Base-by-base conservation (phyloP, 2,113 vertebrate genomes). In the Micronycteris hirsuta region DNA sequence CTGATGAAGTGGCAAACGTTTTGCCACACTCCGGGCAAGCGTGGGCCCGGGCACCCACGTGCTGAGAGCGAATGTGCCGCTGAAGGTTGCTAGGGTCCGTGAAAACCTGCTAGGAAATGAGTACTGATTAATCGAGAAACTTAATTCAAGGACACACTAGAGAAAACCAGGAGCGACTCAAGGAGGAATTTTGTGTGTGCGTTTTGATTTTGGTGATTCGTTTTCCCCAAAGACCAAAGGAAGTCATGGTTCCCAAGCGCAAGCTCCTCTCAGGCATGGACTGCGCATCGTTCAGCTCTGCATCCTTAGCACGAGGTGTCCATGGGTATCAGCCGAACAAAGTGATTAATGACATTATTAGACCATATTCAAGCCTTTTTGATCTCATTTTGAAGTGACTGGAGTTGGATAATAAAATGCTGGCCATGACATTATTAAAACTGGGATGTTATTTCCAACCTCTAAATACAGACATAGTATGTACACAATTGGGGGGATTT, bases 51-150 rank as follows among this genome's bases (percentile, higher is more conserved):
- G 99, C 99, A 96, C 99, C 99, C 54, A 99, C 99, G 43, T 99
- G 99, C 99, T 99, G 99, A 28, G 99, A 99, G 98, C 99, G 99
- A 98, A 99, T 99, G 98, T 99, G 99, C 98, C 99, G 99, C 99
- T 99, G 99, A 91, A 99, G 99, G 99, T 99, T 99, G 99, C 99
- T 99, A 99, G 99, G 99, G 99, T 99, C 99, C 99, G 99, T 99
- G 99, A 99, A 99, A 99, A 99, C 99, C 99, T 99, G 99, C 99
- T 99, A 99, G 99, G 99, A 99, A 99, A 99, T 98, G 98, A 98
- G 99, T 98, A 99, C 98, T 98, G 96, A 99, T 99, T 98, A 99
- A 98, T 98, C 98, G 97, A 96, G 98, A 98, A 97, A 98, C 97
- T 98, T 98, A 91, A 97, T 47, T 56, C 98, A 7, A 56, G 89